Percentiles rank a stretch among this genome's conserved stretches.
phyloP scores from a whole-genome alignment of 2,888 invertebrate species.

The Deilephila elpenor region DNA sequence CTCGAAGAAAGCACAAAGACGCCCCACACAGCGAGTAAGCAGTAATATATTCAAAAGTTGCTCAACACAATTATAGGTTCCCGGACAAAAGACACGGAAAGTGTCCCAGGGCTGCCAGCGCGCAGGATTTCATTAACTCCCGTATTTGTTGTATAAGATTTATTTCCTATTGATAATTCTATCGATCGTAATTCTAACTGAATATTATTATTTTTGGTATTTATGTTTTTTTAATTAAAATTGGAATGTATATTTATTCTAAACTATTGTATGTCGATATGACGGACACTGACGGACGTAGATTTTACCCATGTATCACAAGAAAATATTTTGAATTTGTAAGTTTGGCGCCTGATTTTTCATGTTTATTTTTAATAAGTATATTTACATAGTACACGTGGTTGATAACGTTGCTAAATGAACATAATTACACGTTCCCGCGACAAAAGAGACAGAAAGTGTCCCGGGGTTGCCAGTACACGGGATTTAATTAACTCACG shows the following conservation, averaged over 20 bases:
- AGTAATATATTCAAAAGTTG: constrained; percentile 23
- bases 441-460: constrained; percentile 15
- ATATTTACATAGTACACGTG: too few relatives aligned
- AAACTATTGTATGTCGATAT: too few relatives aligned
- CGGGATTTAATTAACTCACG: not conserved
- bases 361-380: too few relatives aligned
- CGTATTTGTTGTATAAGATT: not conserved
- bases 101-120: not conserved
- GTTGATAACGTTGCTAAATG: not conserved
- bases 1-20: not conserved
- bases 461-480: not conserved
- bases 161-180: not conserved
- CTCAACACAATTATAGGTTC: constrained; percentile 26
- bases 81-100: constrained; percentile 22
- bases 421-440: constrained; percentile 23
- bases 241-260: too few relatives aligned
- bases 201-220: too few relatives aligned
- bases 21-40: not conserved
- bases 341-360: too few relatives aligned
- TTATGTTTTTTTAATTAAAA: too few relatives aligned
- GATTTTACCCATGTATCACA: too few relatives aligned
- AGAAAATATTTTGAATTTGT: too few relatives aligned
- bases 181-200: too few relatives aligned
- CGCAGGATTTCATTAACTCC: not conserved
- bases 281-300: too few relatives aligned